Evolutionary conservation across 2,797 vertebrate species (phyloP).

Genomic region (Lepus oiostolus): DNA sequence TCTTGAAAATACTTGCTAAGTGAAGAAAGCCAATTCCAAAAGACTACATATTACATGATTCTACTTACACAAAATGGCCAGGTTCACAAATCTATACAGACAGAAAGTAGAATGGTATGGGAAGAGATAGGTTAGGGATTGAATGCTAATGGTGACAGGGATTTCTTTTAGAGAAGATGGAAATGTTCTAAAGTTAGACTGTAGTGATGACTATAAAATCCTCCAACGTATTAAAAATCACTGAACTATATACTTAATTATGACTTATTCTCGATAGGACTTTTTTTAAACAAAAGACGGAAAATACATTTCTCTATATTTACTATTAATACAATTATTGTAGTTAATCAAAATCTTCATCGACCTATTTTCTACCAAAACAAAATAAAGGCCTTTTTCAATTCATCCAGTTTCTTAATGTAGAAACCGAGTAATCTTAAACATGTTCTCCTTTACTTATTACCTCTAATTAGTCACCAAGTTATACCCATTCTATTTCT

Average conservation of each 20-base stretch:
- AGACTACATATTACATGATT: not conserved
- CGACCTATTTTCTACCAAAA: conserved; percentile 36
- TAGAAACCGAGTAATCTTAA: conserved; percentile 50
- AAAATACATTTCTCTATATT: conserved; percentile 12
- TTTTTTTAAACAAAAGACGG: not conserved
- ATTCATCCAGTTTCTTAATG: not conserved
- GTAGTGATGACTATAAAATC: not conserved
- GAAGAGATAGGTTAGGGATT: not conserved
- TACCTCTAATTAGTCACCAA: conserved; percentile 30
- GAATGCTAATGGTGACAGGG: not conserved
- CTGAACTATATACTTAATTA: not conserved
- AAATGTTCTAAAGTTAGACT: conserved; percentile 46
- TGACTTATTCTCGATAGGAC: not conserved
- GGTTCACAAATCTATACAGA: not conserved
- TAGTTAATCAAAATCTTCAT: conserved; percentile 46
- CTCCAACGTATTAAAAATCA: not conserved
- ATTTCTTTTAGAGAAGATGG: not conserved
- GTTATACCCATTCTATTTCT: conserved; percentile 17
- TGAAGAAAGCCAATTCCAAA: conserved; percentile 43
- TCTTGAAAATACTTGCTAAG: not conserved
- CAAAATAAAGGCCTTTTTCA: conserved; percentile 41
- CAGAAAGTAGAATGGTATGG: not conserved
- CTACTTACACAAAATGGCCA: conserved; percentile 17
- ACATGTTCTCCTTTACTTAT: not conserved
- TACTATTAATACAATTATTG: conserved; percentile 2